Evolutionary conservation across 1,140 invertebrate species (phyloP).

Genomic region (Carposina sasakii): DNA sequence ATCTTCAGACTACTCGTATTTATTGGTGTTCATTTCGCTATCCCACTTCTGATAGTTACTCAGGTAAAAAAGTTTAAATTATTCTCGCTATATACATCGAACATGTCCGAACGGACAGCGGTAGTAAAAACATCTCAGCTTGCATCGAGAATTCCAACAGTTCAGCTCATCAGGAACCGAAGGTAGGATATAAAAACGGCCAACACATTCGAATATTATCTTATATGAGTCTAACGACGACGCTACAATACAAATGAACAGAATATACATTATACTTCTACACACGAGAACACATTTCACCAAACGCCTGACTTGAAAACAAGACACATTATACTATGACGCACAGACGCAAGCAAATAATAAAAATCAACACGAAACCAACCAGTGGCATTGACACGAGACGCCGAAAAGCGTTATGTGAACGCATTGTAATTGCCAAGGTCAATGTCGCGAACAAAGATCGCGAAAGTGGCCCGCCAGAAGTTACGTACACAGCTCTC

Average conservation of each 20-base stretch:
- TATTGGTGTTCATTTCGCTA: too few relatives aligned
- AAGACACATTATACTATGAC: constrained; percentile 24
- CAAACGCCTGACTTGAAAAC: constrained; percentile 7
- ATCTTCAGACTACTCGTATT: too few relatives aligned
- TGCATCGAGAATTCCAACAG: constrained; percentile 37
- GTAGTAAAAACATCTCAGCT: constrained; percentile 36
- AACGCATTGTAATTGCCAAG: constrained; percentile 32
- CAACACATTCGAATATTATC: constrained; percentile 42
- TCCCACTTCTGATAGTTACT: too few relatives aligned
- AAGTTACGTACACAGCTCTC: constrained; percentile 38
- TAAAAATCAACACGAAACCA: not conserved
- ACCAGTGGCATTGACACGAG: constrained; percentile 37
- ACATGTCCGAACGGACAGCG: constrained; percentile 15
- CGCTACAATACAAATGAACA: constrained; percentile 31
- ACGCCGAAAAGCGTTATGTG: constrained; percentile 56
- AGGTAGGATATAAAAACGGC: constrained; percentile 38
- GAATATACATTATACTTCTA: constrained; percentile 9
- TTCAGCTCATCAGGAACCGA: constrained; percentile 27
- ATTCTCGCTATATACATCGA: too few relatives aligned
- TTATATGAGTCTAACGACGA: constrained; percentile 23
- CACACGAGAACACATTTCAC: constrained; percentile 19
- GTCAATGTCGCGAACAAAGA: constrained; percentile 67
- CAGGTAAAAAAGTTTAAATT: too few relatives aligned
- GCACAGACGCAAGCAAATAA: constrained; percentile 1
- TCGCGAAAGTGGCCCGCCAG: constrained; percentile 62